Conservation (phyloP, 2,113 vertebrate species). For the Corythornis vintsioides region DNA sequence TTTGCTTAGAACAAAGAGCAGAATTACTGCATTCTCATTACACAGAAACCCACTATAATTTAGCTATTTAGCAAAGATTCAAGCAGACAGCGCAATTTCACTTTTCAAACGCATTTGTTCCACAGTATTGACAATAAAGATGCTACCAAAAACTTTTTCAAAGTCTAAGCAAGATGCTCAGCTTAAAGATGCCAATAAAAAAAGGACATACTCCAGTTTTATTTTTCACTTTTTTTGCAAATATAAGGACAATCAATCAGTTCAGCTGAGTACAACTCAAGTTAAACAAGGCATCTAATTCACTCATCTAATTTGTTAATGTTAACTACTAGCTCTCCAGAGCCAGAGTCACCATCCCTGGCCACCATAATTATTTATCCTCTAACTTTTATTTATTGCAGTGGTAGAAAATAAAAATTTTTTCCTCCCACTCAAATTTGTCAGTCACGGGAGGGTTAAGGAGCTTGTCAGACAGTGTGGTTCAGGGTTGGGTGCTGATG, state of each 20-base stretch:
- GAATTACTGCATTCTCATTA: constrained; percentile 12
- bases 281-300: constrained; percentile 21
- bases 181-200: constrained; percentile 30
- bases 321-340: constrained; percentile 22
- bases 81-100: constrained; percentile 30
- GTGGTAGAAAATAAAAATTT: neutral
- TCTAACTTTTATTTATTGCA: neutral
- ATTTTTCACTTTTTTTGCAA: constrained; percentile 29
- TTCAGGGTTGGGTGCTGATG: neutral
- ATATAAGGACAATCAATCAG: constrained; percentile 10
- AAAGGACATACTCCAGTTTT: neutral
- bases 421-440: neutral
- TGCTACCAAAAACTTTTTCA: neutral
- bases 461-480: neutral
- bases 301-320: neutral
- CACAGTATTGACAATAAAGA: neutral
- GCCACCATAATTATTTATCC: neutral
- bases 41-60: neutral
- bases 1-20: constrained; percentile 25
- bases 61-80: constrained; percentile 18
- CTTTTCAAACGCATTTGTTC: constrained; percentile 29
- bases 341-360: neutral
- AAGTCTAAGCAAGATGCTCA: constrained; percentile 32
- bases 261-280: constrained; percentile 20
- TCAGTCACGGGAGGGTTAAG: neutral